These are phyloP conservation scores for Drosophila funebris DNA, from an alignment of 1,140 invertebrate genomes.

Conservation along the genomic window DNA sequence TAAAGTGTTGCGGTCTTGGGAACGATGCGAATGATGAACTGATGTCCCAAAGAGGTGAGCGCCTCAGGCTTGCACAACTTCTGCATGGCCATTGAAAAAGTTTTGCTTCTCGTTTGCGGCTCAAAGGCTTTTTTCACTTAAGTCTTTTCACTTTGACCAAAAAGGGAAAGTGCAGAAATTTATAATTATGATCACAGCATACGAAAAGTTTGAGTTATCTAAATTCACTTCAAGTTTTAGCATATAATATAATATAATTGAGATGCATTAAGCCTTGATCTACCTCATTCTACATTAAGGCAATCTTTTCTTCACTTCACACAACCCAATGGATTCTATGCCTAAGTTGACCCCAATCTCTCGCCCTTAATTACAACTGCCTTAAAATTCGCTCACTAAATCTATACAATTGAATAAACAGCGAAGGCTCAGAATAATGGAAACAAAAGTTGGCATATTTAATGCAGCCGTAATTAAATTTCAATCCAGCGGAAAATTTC, in stretches of 20 bases:
- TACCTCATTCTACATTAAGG: too few species aligned
- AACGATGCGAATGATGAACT: conserved; percentile 58
- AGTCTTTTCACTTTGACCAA: conserved; percentile 16
- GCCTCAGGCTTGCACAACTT: conserved; percentile 19
- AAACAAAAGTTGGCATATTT: not conserved
- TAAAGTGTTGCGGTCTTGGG: conserved; percentile 60
- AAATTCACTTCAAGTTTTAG: too few species aligned
- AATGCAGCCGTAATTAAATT: conserved; percentile 31
- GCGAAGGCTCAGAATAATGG: not conserved
- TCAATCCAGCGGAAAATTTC: conserved; percentile 4
- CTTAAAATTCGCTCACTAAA: conserved; percentile 31
- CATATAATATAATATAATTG: too few species aligned
- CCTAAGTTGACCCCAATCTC: too few species aligned
- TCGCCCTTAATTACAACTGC: too few species aligned
- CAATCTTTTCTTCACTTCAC: too few species aligned
- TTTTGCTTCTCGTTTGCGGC: conserved; percentile 22
- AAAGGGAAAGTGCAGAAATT: not conserved
- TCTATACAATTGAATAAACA: conserved; percentile 27
- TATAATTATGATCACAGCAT: not conserved
- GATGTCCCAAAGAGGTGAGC: conserved; percentile 13
- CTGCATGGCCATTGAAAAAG: conserved; percentile 35
- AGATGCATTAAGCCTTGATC: too few species aligned
- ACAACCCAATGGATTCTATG: too few species aligned
- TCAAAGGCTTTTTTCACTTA: conserved; percentile 5
- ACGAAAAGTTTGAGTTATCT: not conserved